These are phyloP conservation scores for Notospermus geniculatus DNA, from an alignment of 1,140 invertebrate species.

Conservation along the genomic window DNA sequence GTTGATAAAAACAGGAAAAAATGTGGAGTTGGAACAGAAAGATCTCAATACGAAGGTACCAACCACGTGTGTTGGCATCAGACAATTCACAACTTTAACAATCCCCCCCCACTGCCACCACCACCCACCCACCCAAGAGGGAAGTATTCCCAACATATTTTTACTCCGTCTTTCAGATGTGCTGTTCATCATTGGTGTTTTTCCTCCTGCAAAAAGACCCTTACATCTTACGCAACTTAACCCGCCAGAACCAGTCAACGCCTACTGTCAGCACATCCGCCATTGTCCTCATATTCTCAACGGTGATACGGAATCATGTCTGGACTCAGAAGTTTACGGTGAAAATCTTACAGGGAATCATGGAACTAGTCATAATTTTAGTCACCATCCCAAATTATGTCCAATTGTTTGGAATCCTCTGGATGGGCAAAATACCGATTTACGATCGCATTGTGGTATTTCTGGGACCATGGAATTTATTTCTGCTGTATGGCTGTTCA, in stretches of 20 bases:
- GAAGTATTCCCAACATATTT: too few relatives aligned
- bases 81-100: too few relatives aligned
- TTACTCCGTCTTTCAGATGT: too few relatives aligned
- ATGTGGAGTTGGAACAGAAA: too few relatives aligned
- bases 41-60: too few relatives aligned
- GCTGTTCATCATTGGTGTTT: too few relatives aligned
- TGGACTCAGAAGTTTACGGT: too few relatives aligned
- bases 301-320: not conserved
- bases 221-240: not conserved
- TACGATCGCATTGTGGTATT: constrained; percentile 12
- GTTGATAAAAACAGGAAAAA: too few relatives aligned
- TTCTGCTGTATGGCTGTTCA: constrained; percentile 4
- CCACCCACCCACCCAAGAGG: too few relatives aligned
- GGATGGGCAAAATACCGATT: constrained; percentile 2
- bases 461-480: constrained; percentile 3
- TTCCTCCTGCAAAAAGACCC: constrained; percentile 12
- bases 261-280: not conserved
- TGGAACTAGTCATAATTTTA: constrained; percentile 8
- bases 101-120: too few relatives aligned
- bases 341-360: too few relatives aligned
- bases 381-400: not conserved
- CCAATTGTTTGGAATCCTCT: not conserved
- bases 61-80: too few relatives aligned
- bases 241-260: constrained; percentile 1
- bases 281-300: not conserved